A percentile compares a stretch with the other conserved stretches of the same genome.
These are phyloP conservation scores for Beris chalybata DNA, from an alignment of 2,888 invertebrate genomes.

Conservation along the genomic window DNA sequence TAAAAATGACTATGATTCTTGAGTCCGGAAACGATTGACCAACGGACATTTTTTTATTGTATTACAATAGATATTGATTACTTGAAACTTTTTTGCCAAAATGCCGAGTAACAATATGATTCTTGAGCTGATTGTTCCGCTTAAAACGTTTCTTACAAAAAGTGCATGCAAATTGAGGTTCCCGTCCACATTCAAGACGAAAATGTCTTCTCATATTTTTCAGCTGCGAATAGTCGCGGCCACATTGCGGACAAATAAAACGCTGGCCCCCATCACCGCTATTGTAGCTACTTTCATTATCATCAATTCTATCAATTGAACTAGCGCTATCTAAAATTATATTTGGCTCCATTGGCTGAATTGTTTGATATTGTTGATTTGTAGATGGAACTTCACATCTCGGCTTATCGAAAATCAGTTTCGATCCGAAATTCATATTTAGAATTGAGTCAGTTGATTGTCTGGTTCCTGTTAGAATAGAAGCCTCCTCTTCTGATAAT, in stretches of 20 bases:
- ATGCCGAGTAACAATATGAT: slow-evolving; percentile 40
- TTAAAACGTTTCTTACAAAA: slow-evolving; percentile 57
- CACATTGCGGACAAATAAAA: slow-evolving; percentile 56
- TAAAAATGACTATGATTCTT: too few species aligned
- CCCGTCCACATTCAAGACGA: slow-evolving; percentile 68
- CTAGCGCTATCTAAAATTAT: not conserved
- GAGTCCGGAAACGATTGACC: too few species aligned
- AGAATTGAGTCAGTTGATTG: not conserved
- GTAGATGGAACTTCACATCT: not conserved
- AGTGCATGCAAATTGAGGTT: slow-evolving; percentile 69
- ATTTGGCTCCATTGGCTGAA: slow-evolving; percentile 23
- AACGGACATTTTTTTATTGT: too few species aligned
- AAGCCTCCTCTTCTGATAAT: slow-evolving; percentile 21
- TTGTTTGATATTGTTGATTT: slow-evolving; percentile 27
- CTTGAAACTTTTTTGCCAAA: slow-evolving; percentile 15
- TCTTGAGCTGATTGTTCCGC: slow-evolving; percentile 42
- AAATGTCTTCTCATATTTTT: slow-evolving; percentile 55
- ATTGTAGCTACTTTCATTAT: slow-evolving; percentile 3
- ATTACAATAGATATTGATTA: not conserved
- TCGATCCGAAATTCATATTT: not conserved
- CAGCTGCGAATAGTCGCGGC: slow-evolving; percentile 58
- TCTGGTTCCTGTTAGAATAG: slow-evolving; percentile 15
- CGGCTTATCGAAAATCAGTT: not conserved
- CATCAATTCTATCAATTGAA: not conserved
- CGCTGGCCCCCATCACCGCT: slow-evolving; percentile 17